These are phyloP conservation scores for Pyrrhura leucotis DNA, from an alignment of 2,797 vertebrate species.

Conservation along the genomic window DNA sequence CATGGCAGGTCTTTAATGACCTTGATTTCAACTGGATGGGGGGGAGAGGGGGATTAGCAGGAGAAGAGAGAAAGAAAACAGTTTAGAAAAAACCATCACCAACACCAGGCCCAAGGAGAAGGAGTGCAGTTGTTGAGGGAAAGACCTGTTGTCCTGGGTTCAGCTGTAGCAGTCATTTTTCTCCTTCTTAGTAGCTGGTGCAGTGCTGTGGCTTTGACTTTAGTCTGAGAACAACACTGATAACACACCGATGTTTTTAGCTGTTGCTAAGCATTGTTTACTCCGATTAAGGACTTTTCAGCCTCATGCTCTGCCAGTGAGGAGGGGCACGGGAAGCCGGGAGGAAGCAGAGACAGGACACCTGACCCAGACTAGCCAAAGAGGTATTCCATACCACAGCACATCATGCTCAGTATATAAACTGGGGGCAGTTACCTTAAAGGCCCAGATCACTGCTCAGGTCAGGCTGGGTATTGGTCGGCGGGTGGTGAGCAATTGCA, in stretches of 20 bases:
- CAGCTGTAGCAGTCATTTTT: neutral
- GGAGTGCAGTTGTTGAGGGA: neutral
- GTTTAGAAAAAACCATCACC: conserved; percentile 51
- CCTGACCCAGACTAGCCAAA: neutral
- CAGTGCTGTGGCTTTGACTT: neutral
- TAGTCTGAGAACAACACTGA: neutral
- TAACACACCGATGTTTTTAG: neutral
- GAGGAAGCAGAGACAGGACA: neutral
- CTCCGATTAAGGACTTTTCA: neutral
- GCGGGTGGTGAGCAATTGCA: neutral
- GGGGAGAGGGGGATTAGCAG: neutral
- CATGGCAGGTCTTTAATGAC: conserved; percentile 99
- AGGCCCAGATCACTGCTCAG: neutral
- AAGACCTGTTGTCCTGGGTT: neutral
- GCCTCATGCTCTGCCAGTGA: neutral
- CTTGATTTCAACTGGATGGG: conserved; percentile 97
- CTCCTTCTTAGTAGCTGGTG: neutral
- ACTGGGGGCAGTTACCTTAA: neutral
- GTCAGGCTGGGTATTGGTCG: neutral
- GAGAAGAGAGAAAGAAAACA: conserved; percentile 58
- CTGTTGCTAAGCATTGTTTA: neutral
- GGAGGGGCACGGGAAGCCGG: neutral
- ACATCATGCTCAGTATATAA: neutral
- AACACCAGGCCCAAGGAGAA: conserved; percentile 42
- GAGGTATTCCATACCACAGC: neutral